These are phyloP conservation scores for Malurus elegans DNA, from an alignment of 2,113 vertebrate genomes.

Conservation along the genomic window DNA sequence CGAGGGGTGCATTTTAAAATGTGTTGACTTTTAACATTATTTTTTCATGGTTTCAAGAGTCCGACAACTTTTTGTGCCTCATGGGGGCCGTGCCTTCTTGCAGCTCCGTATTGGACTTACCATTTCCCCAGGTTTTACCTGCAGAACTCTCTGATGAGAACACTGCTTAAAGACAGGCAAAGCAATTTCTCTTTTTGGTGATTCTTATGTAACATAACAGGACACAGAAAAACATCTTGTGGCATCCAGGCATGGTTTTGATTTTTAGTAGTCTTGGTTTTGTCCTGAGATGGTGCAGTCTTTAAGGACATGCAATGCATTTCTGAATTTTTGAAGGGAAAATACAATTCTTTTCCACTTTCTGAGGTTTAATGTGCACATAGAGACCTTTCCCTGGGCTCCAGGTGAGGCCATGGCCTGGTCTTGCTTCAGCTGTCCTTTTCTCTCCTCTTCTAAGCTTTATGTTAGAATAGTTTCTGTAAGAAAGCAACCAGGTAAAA, in stretches of 20 bases:
- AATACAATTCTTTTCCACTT: not conserved
- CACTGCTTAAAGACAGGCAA: not conserved
- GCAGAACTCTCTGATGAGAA: not conserved
- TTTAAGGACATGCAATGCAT: not conserved
- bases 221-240: not conserved
- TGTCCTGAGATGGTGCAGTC: not conserved
- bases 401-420: not conserved
- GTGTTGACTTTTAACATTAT: not conserved
- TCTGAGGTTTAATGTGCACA: not conserved
- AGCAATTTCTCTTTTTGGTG: not conserved
- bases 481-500: constrained; percentile 8
- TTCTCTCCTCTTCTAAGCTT: not conserved
- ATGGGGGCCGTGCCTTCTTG: not conserved
- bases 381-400: not conserved
- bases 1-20: not conserved
- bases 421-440: not conserved
- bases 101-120: accelerated
- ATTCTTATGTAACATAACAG: not conserved
- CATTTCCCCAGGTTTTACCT: not conserved
- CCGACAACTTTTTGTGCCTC: not conserved
- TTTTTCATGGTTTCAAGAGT: not conserved
- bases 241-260: not conserved
- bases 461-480: not conserved
- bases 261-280: not conserved
- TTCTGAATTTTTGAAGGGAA: not conserved